phyloP scores from a whole-genome alignment of 1,140 invertebrate genomes.

The Drosophila tsacasi region DNA sequence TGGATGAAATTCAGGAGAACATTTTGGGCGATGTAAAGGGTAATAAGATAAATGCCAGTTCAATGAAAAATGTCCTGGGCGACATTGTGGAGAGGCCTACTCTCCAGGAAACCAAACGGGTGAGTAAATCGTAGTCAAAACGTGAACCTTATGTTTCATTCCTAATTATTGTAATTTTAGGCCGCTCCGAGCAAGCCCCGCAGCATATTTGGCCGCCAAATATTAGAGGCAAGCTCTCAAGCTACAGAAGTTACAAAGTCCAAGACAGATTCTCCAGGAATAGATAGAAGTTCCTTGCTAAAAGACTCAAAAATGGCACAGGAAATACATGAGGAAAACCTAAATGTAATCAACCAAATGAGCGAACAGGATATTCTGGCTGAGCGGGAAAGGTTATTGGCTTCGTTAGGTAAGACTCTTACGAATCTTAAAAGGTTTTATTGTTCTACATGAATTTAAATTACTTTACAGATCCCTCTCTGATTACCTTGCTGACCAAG shows the following conservation, averaged over 20 bases:
- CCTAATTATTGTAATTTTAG: conserved; percentile 6
- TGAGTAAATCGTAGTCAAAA: not conserved
- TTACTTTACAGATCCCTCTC: conserved; percentile 59
- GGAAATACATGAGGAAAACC: conserved; percentile 91
- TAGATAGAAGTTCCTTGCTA: conserved; percentile 86
- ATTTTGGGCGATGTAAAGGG: conserved; percentile 68
- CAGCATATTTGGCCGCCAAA: conserved; percentile 61
- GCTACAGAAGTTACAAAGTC: not conserved
- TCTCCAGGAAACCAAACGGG: not conserved
- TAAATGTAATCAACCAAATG: conserved; percentile 89
- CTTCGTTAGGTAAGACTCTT: conserved; percentile 87
- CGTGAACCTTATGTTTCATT: not conserved
- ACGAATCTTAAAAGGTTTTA: not conserved
- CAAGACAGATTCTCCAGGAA: not conserved
- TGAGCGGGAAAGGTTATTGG: conserved; percentile 89
- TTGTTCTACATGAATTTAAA: not conserved
- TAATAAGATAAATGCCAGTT: conserved; percentile 29
- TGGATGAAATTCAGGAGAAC: conserved; percentile 79
- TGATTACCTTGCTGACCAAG: conserved; percentile 87
- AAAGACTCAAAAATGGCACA: conserved; percentile 86
- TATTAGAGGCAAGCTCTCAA: conserved; percentile 4
- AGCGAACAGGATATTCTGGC: conserved; percentile 90
- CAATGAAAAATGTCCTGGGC: conserved; percentile 86
- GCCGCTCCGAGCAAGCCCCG: conserved; percentile 7
- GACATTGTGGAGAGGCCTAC: conserved; percentile 87